These are phyloP conservation scores for Oryzaephilus surinamensis DNA, from an alignment of 1,140 invertebrate species.

Conservation along the genomic window DNA sequence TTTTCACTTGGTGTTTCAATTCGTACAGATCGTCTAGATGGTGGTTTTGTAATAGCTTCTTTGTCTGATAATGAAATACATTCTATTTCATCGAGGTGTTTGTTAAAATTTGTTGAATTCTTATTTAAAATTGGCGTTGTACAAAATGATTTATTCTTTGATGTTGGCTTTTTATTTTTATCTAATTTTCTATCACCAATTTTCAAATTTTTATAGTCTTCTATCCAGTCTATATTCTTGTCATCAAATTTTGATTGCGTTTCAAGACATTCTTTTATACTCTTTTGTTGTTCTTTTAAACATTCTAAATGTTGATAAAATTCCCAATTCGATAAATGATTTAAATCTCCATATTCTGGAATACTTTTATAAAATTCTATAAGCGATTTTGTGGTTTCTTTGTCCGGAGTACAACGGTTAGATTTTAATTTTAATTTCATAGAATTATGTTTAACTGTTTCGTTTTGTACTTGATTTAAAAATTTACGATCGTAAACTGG, in stretches of 20 bases:
- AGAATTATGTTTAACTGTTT: slow-evolving; percentile 24
- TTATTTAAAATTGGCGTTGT: slow-evolving; percentile 19
- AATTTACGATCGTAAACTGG: slow-evolving; percentile 50
- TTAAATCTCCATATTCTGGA: slow-evolving; percentile 56
- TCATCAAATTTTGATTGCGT: slow-evolving; percentile 39
- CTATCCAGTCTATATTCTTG: slow-evolving; percentile 26
- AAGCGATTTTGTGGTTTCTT: slow-evolving; percentile 40
- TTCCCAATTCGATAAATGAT: slow-evolving; percentile 55
- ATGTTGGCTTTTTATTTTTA: slow-evolving; percentile 12
- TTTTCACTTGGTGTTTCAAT: slow-evolving; percentile 32
- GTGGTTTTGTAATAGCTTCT: slow-evolving; percentile 23
- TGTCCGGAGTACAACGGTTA: slow-evolving; percentile 16
- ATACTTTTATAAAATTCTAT: slow-evolving; percentile 56
- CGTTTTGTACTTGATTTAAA: slow-evolving; percentile 31
- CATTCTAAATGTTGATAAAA: slow-evolving; percentile 53
- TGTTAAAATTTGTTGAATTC: slow-evolving; percentile 8
- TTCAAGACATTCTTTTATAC: slow-evolving; percentile 43
- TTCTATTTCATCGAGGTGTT: slow-evolving; percentile 20
- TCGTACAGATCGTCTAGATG: slow-evolving; percentile 32
- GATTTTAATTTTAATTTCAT: slow-evolving; percentile 25
- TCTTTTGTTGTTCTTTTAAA: slow-evolving; percentile 51
- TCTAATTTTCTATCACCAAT: slow-evolving; percentile 9
- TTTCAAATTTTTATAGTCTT: slow-evolving; percentile 30
- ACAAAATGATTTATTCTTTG: slow-evolving; percentile 21
- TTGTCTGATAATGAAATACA: slow-evolving; percentile 24